Evolutionary conservation across 2,797 vertebrate species (phyloP).

Genomic region (Gymnothorax reevesii): DNA sequence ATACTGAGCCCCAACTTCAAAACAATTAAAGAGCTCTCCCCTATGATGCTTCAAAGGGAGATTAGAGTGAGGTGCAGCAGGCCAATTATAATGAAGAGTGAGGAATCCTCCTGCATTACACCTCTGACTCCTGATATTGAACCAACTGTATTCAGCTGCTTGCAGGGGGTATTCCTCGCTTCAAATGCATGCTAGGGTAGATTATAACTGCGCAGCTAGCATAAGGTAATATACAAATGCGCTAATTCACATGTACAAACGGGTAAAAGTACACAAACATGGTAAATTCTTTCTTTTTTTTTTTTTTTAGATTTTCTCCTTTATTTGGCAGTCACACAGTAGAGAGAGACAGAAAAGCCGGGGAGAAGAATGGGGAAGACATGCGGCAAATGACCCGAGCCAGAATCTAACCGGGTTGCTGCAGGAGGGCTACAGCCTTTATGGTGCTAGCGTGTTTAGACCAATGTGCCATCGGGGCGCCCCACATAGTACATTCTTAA

Average conservation of each 20-base stretch:
- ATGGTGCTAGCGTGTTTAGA: no score
- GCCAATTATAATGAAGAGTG: constrained; percentile 30
- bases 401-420: no score
- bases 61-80: constrained; percentile 32
- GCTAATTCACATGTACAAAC: not conserved
- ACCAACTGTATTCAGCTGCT: constrained; percentile 28
- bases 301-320: no score
- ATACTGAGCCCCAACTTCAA: constrained; percentile 26
- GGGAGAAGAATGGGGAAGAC: no score
- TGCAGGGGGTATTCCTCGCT: not conserved
- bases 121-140: constrained; percentile 2
- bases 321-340: no score
- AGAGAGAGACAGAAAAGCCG: no score
- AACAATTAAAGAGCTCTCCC: constrained; percentile 34
- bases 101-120: constrained; percentile 19
- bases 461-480: no score
- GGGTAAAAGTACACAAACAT: not conserved
- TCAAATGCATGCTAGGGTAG: not conserved
- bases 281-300: no score
- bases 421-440: no score
- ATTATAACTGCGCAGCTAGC: not conserved
- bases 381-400: no score
- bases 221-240: not conserved
- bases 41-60: constrained; percentile 20
- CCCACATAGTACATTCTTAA: not conserved